phyloP scores from a whole-genome alignment of 2,888 invertebrate genomes.

The Criorhina ranunculi region DNA sequence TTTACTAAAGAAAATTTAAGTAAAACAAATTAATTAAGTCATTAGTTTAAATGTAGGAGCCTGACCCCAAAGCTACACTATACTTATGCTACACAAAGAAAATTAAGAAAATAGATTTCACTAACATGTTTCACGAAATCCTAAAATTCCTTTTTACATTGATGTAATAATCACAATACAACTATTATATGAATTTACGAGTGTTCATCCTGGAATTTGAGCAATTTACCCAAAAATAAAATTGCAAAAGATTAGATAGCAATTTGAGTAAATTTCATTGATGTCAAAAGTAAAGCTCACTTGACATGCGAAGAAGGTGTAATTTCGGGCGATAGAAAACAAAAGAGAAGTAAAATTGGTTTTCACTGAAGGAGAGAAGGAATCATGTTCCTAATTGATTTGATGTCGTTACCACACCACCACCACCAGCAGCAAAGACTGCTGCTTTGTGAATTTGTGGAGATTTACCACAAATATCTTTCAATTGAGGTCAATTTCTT shows the following conservation, averaged over 20 bases:
- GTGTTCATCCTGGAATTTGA: constrained; percentile 10
- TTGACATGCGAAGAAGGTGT: constrained; percentile 68
- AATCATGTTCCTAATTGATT: constrained; percentile 75
- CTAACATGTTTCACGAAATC: no score
- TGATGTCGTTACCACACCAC: constrained; percentile 67
- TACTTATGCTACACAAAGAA: no score
- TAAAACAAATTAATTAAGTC: no score
- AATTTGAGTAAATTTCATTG: constrained; percentile 72
- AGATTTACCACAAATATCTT: constrained; percentile 72
- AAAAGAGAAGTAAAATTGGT: constrained; percentile 62
- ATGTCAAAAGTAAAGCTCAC: constrained; percentile 62
- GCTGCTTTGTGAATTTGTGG: constrained; percentile 69
- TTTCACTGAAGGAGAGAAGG: constrained; percentile 43
- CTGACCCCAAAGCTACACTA: no score
- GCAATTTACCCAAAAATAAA: constrained; percentile 32
- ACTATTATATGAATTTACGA: no score
- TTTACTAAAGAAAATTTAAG: no score
- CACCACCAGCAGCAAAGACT: constrained; percentile 27
- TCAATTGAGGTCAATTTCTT: constrained; percentile 71
- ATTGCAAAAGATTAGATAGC: constrained; percentile 52
- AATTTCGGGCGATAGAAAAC: constrained; percentile 57
- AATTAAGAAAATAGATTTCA: no score
- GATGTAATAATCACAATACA: background rate
- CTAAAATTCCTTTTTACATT: no score
- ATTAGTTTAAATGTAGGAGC: no score